Evolutionary conservation across 1,140 invertebrate genomes (phyloP).

Genomic region (Papilio polyxenes): DNA sequence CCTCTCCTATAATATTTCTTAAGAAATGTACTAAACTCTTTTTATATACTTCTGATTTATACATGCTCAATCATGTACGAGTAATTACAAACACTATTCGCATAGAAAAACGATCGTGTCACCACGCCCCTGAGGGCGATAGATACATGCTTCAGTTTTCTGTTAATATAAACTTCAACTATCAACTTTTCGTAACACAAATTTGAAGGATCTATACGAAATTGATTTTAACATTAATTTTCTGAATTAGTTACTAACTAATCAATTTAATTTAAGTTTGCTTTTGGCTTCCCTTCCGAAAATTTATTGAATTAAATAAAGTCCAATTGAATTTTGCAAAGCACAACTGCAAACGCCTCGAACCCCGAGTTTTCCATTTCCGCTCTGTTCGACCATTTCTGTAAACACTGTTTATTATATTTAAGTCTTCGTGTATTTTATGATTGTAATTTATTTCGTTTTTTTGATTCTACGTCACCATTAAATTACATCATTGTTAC

Average conservation of each 20-base stretch:
- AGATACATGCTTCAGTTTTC: no score
- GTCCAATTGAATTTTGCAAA: background rate
- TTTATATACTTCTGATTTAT: no score
- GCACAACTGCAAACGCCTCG: background rate
- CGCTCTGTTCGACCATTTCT: background rate
- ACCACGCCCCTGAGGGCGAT: no score
- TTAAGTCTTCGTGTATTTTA: background rate
- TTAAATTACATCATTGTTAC: background rate
- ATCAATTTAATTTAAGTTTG: background rate
- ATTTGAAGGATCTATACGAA: no score
- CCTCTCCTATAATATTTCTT: background rate
- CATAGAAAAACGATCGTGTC: no score
- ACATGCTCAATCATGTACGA: no score
- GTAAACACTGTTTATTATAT: background rate
- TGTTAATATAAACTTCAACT: no score
- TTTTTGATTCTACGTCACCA: background rate
- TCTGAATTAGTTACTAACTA: background rate
- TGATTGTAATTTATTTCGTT: background rate
- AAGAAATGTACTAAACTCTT: background rate
- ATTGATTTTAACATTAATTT: background rate
- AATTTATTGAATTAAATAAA: conserved; percentile 9
- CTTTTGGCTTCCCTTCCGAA: background rate
- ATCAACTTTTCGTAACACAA: no score
- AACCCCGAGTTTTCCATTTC: background rate
- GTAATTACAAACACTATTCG: no score